Evolutionary conservation across 2,113 vertebrate species (phyloP).

Genomic region (Petrocephalus zakoni): DNA sequence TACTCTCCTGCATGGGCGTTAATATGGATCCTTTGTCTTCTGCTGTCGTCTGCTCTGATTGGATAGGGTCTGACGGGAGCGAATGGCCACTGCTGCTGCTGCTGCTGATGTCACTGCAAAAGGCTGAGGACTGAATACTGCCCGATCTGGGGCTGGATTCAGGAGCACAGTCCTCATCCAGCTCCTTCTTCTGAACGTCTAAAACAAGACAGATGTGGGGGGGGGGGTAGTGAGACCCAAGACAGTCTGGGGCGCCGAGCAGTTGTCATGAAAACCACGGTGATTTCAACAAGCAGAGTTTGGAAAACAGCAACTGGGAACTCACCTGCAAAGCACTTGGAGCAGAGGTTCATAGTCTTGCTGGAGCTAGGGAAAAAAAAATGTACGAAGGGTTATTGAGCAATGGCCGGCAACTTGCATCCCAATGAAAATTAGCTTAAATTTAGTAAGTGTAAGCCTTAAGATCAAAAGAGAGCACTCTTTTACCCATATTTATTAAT

Average conservation of each 20-base stretch:
- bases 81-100: slow-evolving; percentile 75
- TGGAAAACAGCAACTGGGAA: slow-evolving; percentile 32
- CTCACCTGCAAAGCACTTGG: slow-evolving; percentile 70
- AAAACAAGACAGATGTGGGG: slow-evolving; percentile 10
- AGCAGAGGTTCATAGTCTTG: slow-evolving; percentile 30
- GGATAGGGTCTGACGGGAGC: slow-evolving; percentile 67
- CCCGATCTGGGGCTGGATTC: slow-evolving; percentile 79
- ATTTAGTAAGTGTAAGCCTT: background rate
- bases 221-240: slow-evolving; percentile 25
- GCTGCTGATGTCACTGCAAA: slow-evolving; percentile 71
- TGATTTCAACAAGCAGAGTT: background rate
- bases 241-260: background rate
- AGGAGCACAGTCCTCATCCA: slow-evolving; percentile 79
- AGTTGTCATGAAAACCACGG: background rate
- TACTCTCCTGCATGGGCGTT: slow-evolving; percentile 76
- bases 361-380: slow-evolving; percentile 76
- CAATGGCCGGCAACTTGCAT: background rate
- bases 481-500: background rate
- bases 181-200: slow-evolving; percentile 92
- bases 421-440: background rate
- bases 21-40: slow-evolving; percentile 78
- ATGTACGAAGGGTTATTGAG: background rate
- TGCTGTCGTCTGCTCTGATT: slow-evolving; percentile 67
- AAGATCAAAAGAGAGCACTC: background rate
- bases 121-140: slow-evolving; percentile 78